Evolutionary conservation across 2,797 vertebrate species (phyloP).

Genomic region (Paramormyrops hopkinsi): DNA sequence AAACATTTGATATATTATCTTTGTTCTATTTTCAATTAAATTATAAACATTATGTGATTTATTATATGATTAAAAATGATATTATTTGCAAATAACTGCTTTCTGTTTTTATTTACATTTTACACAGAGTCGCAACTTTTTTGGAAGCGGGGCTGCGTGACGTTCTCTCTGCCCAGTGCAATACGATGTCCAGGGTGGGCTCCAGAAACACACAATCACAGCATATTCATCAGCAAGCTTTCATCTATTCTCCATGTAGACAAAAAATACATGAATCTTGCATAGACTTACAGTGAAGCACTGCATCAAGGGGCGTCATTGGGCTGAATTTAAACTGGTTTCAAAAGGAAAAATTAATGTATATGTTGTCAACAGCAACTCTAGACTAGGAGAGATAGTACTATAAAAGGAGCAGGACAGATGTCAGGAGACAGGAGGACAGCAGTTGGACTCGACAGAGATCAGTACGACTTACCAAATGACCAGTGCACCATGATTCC

Average conservation of each 20-base stretch:
- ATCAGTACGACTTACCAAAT: background rate
- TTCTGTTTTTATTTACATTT: background rate
- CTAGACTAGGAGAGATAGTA: background rate
- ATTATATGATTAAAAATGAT: background rate
- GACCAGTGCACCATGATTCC: background rate
- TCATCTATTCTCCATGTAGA: background rate
- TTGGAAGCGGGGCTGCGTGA: background rate
- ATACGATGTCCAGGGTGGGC: background rate
- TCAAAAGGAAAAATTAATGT: background rate
- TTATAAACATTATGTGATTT: background rate
- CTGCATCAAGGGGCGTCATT: background rate
- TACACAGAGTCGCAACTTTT: background rate
- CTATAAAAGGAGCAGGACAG: background rate
- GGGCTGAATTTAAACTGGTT: background rate
- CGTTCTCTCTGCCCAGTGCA: background rate
- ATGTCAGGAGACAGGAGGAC: background rate
- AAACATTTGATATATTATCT: background rate
- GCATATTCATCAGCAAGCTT: background rate
- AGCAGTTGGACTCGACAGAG: background rate
- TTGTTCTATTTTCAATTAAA: background rate
- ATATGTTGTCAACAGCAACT: background rate
- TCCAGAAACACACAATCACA: background rate
- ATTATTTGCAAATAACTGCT: background rate
- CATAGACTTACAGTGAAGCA: background rate
- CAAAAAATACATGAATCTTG: background rate